Conservation (phyloP, 2,113 vertebrate species). For the Gobius niger region DNA sequence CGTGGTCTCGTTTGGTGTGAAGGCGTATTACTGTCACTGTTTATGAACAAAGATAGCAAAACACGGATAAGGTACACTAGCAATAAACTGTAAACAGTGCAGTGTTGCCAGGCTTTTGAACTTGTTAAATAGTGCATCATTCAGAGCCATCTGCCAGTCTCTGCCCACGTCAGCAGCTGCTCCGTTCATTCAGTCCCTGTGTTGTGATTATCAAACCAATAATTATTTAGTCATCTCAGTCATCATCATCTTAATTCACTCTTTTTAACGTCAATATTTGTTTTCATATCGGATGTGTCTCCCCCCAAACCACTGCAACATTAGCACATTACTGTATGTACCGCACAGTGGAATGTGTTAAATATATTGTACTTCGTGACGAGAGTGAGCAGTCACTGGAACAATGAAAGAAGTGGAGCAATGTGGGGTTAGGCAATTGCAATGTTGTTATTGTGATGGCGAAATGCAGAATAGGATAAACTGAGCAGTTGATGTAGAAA, state of each 20-base stretch:
- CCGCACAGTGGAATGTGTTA: too few relatives aligned
- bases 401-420: too few relatives aligned
- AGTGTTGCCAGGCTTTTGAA: not conserved
- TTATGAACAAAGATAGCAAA: not conserved
- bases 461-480: too few relatives aligned
- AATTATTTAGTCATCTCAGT: not conserved
- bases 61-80: not conserved
- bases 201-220: not conserved
- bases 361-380: too few relatives aligned
- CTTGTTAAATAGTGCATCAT: constrained; percentile 7
- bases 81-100: not conserved
- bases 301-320: too few relatives aligned
- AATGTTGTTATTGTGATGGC: too few relatives aligned
- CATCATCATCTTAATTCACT: not conserved
- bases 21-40: not conserved
- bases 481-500: too few relatives aligned
- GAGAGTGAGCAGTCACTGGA: too few relatives aligned
- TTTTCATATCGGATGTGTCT: not conserved
- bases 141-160: not conserved
- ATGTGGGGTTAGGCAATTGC: too few relatives aligned
- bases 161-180: constrained; percentile 6
- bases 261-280: not conserved
- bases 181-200: not conserved
- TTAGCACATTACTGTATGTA: too few relatives aligned
- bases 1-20: too few relatives aligned